Percentiles rank a stretch among this genome's conserved stretches.
phyloP scores from a whole-genome alignment of 2,888 invertebrate species.

The Gastracanthus pulcherrimus region DNA sequence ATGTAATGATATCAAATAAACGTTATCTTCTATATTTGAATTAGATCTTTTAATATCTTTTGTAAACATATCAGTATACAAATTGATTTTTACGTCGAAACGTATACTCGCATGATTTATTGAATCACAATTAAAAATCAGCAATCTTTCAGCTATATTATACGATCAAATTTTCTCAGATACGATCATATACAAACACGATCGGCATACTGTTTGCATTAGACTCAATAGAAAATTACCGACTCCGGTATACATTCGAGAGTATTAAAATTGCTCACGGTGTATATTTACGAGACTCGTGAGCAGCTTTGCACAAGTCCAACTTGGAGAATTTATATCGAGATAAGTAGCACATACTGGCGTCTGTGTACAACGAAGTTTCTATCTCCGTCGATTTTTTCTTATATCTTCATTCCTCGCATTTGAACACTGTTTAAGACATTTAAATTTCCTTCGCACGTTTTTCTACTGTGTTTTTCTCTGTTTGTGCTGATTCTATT shows the following conservation, averaged over 20 bases:
- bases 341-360: background rate
- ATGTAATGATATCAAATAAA: no score
- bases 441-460: background rate
- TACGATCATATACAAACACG: background rate
- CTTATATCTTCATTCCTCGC: background rate
- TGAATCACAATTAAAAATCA: background rate
- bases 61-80: no score
- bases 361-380: background rate
- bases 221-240: conserved; percentile 3
- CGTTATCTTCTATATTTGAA: no score
- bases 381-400: background rate
- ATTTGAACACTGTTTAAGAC: background rate
- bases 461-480: no score
- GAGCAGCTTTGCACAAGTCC: background rate
- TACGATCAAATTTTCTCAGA: background rate
- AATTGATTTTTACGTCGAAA: no score
- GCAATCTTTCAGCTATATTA: no score
- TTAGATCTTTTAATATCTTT: no score
- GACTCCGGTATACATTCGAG: background rate
- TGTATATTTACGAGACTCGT: background rate
- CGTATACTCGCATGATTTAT: background rate
- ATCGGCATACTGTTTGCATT: conserved; percentile 2
- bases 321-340: conserved; percentile 4
- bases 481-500: no score
- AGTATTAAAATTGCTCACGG: background rate